Evolutionary conservation across 2,113 vertebrate species (phyloP).

Genomic region (Nanger granti): DNA sequence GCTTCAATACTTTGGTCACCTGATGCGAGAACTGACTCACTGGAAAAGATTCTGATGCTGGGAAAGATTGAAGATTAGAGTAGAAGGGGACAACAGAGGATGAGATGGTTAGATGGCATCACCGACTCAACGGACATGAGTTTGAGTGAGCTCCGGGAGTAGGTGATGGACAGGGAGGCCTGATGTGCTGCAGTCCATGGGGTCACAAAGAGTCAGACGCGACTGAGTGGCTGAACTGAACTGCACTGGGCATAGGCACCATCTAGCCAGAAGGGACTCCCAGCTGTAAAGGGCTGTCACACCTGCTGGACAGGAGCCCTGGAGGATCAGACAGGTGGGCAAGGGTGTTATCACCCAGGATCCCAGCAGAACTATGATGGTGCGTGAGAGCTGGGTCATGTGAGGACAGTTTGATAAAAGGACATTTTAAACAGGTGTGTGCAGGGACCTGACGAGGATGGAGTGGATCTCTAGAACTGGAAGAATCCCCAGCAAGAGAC

Average conservation of each 20-base stretch:
- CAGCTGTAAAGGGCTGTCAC: not conserved
- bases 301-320: not conserved
- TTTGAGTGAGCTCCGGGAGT: not conserved
- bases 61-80: not conserved
- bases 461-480: not conserved
- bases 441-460: not conserved
- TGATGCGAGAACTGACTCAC: not conserved
- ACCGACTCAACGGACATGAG: not conserved
- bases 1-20: not conserved
- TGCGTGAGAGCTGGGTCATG: fast-evolving
- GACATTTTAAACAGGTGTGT: not conserved
- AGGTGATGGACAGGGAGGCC: not conserved
- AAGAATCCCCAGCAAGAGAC: not conserved
- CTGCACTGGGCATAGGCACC: not conserved
- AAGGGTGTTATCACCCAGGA: too few relatives aligned
- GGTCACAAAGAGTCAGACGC: not conserved
- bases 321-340: not conserved
- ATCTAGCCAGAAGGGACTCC: not conserved
- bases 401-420: not conserved
- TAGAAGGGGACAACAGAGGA: not conserved
- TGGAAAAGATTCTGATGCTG: not conserved
- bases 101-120: not conserved
- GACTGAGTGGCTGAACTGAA: not conserved
- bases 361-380: not conserved
- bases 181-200: not conserved